Conservation (phyloP, 2,888 invertebrate species). For the Dolomedes plantarius region DNA sequence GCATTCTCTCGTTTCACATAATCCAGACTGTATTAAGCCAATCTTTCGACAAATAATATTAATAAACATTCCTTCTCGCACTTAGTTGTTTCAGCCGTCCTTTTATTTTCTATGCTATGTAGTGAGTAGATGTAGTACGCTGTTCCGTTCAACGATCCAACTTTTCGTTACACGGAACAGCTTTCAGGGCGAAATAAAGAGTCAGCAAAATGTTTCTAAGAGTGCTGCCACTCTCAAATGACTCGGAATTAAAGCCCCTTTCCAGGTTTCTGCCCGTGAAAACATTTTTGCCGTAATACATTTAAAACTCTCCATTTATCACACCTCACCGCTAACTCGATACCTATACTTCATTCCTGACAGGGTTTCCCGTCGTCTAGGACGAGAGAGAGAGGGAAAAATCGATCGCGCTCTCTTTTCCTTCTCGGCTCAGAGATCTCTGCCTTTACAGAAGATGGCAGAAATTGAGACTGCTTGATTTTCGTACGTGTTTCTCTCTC, state of each 20-base stretch:
- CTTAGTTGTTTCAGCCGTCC: no score
- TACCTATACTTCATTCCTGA: slow-evolving; percentile 7
- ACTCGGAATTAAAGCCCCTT: slow-evolving; percentile 9
- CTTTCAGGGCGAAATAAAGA: background rate
- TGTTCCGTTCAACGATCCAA: no score
- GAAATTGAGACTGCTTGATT: background rate
- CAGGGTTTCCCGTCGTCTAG: background rate
- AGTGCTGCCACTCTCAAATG: background rate
- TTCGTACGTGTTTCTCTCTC: no score
- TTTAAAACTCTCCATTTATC: slow-evolving; percentile 5
- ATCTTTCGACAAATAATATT: no score
- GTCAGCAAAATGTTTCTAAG: slow-evolving; percentile 1
- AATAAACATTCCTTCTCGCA: no score
- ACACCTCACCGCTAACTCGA: slow-evolving; percentile 13
- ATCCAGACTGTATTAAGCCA: no score
- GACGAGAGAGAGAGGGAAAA: background rate
- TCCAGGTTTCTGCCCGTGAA: background rate
- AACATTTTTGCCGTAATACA: slow-evolving; percentile 8
- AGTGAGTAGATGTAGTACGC: no score
- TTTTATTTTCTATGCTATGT: no score
- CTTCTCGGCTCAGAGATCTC: background rate
- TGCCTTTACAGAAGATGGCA: background rate
- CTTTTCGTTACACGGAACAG: background rate
- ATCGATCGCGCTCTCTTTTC: slow-evolving; percentile 4
- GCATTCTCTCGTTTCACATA: no score